Base-by-base conservation (phyloP, 2,797 vertebrate species). In the Naso thynnoides region DNA sequence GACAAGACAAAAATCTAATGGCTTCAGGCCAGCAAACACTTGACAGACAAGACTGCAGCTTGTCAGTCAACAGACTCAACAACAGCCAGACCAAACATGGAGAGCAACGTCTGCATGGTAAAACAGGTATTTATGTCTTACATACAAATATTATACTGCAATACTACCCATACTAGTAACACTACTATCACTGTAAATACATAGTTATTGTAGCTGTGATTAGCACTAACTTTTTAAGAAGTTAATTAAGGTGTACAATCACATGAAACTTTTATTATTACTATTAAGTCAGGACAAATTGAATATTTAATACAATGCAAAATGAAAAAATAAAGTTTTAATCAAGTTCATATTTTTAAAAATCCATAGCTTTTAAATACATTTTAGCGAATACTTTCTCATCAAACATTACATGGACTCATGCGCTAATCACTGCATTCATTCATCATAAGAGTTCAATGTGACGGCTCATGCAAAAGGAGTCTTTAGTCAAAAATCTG, bases 11-110 rank as follows among this genome's bases (percentile, higher is more conserved):
- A 45, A 55, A 42, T 61, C 56, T 53, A 8, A 2, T 48, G 33
- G 81, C 79, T 87, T 79, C 86, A 73, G 77, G 79, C 83, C 80
- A 78, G 62, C 62, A 44, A 76, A 26, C 83, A 70, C 60, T 77
- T 83, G 80, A 54, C 68, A 64, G 83, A 87, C 83, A 77, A 62
- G 54, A 74, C 26, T 38, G 57, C 56, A 38, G 63, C 68, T 36
- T 74, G 79, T 81, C 86, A 87, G 63, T 83, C 81, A 84, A 50
- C 50, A 56, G 60, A 64, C 55, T 72, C 47, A 56, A 63, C 49
- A 72, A 65, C 69, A 60, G 52, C 59, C 72, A 42, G n/a, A 42
- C 24, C 44, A 33, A 29, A 71, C 48, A 56, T 14, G 21, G 24
- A 53, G n/a, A 33, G 56, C 41, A 42, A 27, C 15, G 52, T 47